These are phyloP conservation scores for Marcusenius ussheri DNA, from an alignment of 2,113 vertebrate genomes.

Conservation along the genomic window DNA sequence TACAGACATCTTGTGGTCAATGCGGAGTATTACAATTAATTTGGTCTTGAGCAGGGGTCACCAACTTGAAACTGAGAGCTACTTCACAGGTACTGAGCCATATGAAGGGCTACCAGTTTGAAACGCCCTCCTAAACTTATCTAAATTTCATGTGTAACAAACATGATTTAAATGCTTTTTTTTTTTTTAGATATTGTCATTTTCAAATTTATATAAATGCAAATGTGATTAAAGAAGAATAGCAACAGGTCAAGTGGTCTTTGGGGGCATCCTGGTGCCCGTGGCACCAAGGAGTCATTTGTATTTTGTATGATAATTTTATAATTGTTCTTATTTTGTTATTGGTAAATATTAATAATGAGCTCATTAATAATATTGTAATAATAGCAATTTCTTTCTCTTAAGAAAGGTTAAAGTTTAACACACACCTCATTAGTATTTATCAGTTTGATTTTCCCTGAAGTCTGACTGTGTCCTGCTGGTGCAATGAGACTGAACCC, in stretches of 20 bases:
- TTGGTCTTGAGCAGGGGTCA: not conserved
- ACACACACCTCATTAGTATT: not conserved
- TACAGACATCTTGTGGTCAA: constrained; percentile 51
- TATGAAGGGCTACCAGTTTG: no score
- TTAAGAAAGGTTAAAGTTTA: not conserved
- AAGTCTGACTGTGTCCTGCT: not conserved
- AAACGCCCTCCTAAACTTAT: no score
- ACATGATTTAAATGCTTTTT: no score
- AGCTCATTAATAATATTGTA: not conserved
- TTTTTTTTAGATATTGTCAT: no score
- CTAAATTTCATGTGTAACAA: no score
- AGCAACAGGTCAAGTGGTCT: no score
- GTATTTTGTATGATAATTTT: not conserved
- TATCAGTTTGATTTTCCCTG: not conserved
- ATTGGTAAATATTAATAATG: not conserved
- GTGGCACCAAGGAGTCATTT: not conserved
- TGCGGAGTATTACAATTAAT: constrained; percentile 31
- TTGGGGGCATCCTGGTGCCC: no score
- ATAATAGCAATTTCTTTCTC: not conserved
- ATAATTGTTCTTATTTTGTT: not conserved
- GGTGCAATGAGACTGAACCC: not conserved
- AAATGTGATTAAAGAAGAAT: no score
- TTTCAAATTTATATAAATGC: no score
- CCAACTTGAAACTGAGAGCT: no score
- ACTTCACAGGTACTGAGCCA: no score